Base-by-base conservation (phyloP, 2,888 invertebrate genomes). In the Dione juno region DNA sequence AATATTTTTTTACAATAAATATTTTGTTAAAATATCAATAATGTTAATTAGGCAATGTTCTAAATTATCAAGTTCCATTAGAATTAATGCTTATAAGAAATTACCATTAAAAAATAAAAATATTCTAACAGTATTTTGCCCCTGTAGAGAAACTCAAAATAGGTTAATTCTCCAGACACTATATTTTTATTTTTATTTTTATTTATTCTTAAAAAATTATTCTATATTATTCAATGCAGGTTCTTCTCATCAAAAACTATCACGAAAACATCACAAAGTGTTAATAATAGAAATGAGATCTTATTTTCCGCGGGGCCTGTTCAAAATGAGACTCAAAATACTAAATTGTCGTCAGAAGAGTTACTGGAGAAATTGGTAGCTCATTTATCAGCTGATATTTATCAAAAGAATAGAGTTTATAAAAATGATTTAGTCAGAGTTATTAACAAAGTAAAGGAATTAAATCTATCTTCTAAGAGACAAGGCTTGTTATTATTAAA, bases 401-500 rank as follows among this genome's bases (percentile, higher is more conserved):
- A 89, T 58, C 86, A 88, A 73, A 93, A 92, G 72, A 87, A 91
- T 70, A 84, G 92, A 78, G 88, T 93, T 0, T 93, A 93, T 71
- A 92, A 89, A 72, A 93, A 93, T 84, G 91, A 92, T 77, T 81
- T 93, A 43, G 19, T 84, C 11, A 81, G 85, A 78, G 83, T 90
- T 1, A 66, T 92, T 48, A 78, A 79, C 16, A 90, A 89, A 81
- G 79, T 93, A 0, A 87, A 86, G 50, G 89, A 92, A 63, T 74
- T 85, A 3, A 88, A 91, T 70, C 88, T 86, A 77, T 88, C 88
- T 19, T 88, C 88, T 16, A 88, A 87, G 73, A 91, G 89, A 68
- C 93, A 94, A 77, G 87, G 89, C 0, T 72, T 93, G 40, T 79
- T 93, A 9, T 78, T 96, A 19, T 85, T 96, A 0, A 86, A 89